Conservation (phyloP, 2,797 vertebrate genomes). For the Lagodon rhomboides region DNA sequence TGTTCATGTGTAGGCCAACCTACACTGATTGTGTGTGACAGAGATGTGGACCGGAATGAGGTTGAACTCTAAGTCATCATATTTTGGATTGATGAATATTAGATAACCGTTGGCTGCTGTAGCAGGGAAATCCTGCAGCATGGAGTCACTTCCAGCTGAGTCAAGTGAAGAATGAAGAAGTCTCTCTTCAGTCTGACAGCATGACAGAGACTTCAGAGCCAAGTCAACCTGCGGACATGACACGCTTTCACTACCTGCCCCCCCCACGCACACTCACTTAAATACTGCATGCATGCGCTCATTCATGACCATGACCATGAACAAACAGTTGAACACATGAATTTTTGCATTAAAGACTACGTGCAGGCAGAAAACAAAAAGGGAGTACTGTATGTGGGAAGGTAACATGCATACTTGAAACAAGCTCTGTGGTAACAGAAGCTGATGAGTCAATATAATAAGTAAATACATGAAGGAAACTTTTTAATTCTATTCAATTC, state of each 20-base stretch:
- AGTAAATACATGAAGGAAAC: background rate
- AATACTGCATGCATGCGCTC: background rate
- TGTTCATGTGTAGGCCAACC: background rate
- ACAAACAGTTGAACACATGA: background rate
- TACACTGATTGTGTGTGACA: background rate
- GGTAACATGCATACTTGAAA: background rate
- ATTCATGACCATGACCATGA: no score
- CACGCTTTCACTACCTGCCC: background rate
- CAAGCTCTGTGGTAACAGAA: background rate
- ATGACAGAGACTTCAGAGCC: conserved; percentile 2
- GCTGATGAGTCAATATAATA: background rate
- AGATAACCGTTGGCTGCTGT: background rate
- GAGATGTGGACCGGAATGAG: background rate
- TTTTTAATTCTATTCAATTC: no score
- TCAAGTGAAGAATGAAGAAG: conserved; percentile 45
- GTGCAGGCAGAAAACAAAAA: background rate
- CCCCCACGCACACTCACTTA: background rate
- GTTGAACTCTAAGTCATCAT: background rate
- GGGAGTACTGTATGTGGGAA: background rate
- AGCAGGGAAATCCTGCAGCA: conserved; percentile 26
- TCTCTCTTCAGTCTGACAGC: conserved; percentile 43
- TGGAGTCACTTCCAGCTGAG: conserved; percentile 36
- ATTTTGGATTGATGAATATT: conserved; percentile 1
- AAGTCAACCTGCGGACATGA: conserved; percentile 34
- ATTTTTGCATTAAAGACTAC: background rate